Evolutionary conservation across 2,113 vertebrate species (phyloP), one percentile per base, ranked within the genome.

Genomic region (Cinclus mexicanus): DNA sequence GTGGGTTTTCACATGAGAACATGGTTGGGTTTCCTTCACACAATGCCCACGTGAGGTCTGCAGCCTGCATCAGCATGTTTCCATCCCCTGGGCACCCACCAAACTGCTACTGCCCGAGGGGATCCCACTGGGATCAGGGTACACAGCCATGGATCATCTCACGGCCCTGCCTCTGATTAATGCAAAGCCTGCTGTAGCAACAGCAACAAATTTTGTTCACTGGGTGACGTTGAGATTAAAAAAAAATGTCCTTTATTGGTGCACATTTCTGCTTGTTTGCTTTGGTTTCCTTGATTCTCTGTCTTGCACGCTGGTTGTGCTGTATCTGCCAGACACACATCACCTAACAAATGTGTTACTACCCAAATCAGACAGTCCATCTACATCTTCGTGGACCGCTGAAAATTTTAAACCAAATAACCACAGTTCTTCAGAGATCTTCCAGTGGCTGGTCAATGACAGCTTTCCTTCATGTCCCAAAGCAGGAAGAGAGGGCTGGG

Each of bases 1-100:
- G 3, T 3, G 14, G 15, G 10, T 37, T 65, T 67, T 18, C 69
- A 37, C 6, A 8, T 0, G 0, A 59, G 33, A 39, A 59, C 28
- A 44, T 33, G 39, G 52, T 14, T 67, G 14, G 7, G 8, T 55
- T 79, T 50, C 41, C 24, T 60, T 24, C 28, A 56, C 29, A 24
- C 8, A 37, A 6, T 22, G 20, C 12, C 56, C 14, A 17, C 0
- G 0, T 25, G 20, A 41, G n/a, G 16, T 35, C 56, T 87, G 9
- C 2, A 59, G 11, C 20, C 8, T 15, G 7, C 42, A 82, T 17
- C 7, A 15, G 12, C 7, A 8, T 10, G 23, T 23, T 53, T 69
- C 8, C 28, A 86, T 20, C 19, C 28, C 28, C 24, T 50, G 47
- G 26, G 13, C 9, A 57, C 20, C 25, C 39, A 61, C 5, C 28